These are phyloP conservation scores for Elgaria multicarinata DNA, from an alignment of 2,113 vertebrate species.

Conservation along the genomic window DNA sequence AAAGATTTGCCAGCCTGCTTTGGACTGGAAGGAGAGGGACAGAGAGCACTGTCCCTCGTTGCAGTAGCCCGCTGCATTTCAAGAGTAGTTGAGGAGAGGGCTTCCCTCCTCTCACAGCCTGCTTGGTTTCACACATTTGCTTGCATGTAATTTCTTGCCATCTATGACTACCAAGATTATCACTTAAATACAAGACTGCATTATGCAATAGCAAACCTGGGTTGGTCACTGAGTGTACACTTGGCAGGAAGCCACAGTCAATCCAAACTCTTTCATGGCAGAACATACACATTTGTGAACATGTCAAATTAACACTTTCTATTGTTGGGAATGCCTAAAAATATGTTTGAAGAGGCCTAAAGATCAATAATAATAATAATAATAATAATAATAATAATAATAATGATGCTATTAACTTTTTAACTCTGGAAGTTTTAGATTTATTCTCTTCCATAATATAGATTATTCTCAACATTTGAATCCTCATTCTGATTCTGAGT, in stretches of 20 bases:
- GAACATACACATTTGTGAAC: neutral
- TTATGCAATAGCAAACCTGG: neutral
- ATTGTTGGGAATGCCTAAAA: neutral
- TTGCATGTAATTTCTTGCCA: neutral
- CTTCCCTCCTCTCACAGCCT: neutral
- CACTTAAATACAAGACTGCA: neutral
- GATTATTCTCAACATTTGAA: neutral
- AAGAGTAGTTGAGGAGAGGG: too few species aligned
- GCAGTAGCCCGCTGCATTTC: too few species aligned
- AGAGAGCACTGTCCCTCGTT: neutral
- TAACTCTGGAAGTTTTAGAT: neutral
- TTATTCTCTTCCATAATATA: neutral
- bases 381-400: neutral
- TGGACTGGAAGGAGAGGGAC: neutral
- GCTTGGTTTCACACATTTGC: neutral
- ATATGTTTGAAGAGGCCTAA: neutral
- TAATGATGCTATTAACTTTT: neutral
- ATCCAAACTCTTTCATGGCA: neutral
- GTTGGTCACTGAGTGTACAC: neutral
- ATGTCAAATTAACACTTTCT: neutral
- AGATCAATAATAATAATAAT: neutral
- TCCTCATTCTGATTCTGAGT: accelerated
- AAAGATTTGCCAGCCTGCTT: neutral
- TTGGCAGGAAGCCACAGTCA: neutral
- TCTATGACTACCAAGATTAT: neutral